phyloP scores from a whole-genome alignment of 2,888 invertebrate species.

The Rosalia funebris region DNA sequence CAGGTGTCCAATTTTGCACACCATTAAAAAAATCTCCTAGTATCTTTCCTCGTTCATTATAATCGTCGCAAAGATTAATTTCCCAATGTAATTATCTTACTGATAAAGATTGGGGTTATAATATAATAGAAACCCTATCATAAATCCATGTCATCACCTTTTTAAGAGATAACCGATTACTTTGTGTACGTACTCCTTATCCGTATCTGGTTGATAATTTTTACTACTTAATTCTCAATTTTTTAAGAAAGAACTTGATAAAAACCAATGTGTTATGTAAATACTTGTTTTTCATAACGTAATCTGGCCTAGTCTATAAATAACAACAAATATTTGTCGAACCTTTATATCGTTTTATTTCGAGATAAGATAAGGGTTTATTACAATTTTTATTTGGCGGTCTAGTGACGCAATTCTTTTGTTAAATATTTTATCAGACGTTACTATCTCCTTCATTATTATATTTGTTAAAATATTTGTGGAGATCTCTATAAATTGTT shows the following conservation, averaged over 20 bases:
- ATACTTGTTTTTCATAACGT: conserved; percentile 5
- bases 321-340: conserved; percentile 24
- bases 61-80: neutral
- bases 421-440: conserved; percentile 28
- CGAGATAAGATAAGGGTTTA: conserved; percentile 32
- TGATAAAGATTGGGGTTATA: neutral
- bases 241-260: neutral
- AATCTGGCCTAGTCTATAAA: conserved; percentile 20
- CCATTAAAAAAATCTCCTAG: too few relatives aligned
- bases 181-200: neutral
- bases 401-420: conserved; percentile 35
- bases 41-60: too few relatives aligned
- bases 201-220: neutral
- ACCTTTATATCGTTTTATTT: conserved; percentile 2
- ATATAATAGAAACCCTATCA: neutral
- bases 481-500: conserved; percentile 31
- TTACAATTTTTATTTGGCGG: conserved; percentile 27
- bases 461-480: conserved; percentile 36
- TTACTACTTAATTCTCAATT: neutral
- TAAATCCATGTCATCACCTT: neutral
- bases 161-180: neutral
- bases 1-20: too few relatives aligned
- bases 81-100: neutral
- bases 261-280: conserved; percentile 3
- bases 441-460: conserved; percentile 31